Evolutionary conservation across 2,797 vertebrate species (phyloP), one percentile per base, ranked within the genome.

Genomic region (Clarias fuscus): DNA sequence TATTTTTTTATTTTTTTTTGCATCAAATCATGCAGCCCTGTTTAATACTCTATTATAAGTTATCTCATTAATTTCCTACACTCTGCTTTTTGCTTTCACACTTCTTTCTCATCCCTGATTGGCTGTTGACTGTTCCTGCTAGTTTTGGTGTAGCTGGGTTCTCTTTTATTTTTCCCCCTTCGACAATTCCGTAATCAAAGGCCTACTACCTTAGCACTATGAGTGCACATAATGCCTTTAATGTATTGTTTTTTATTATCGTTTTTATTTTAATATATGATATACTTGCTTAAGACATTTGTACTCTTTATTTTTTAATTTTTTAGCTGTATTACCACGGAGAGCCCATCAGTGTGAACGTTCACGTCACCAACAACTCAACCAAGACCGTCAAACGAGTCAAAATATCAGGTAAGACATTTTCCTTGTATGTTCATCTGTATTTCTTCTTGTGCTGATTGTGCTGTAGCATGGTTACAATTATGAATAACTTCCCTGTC

Each of bases 311-410:
- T 30, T 30, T 30, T 30, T 30, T n/a, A n/a, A n/a, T n/a, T 71
- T n/a, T 87, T 78, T 82, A 99, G 98, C 96, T 99, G 87, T 99
- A 99, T 88, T 99, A 99, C 90, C 98, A 99, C 0, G 98, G 98
- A 8, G 98, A 99, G 59, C 98, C 98, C 58, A 99, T 99, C 95
- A 98, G 97, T 0, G 97, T 99, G 89, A 99, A 99, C 0, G 98
- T 99, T 40, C 98, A 99, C 0, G 98, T 99, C 92, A 99, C 98
- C 88, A 99, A 99, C 94, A 99, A 99, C 93, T 98, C 98, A 89
- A 98, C 97, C 93, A 99, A 99, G 94, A 99, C 96, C 0, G 98
- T 99, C 86, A 99, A 98, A 95, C 97, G 97, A 92, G 96, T 99
- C 79, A 99, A 99, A 92, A 98, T 99, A 89, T 98, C 98, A 15